Base-by-base conservation (phyloP, 2,888 invertebrate genomes). In the Epistrophella euchroma region DNA sequence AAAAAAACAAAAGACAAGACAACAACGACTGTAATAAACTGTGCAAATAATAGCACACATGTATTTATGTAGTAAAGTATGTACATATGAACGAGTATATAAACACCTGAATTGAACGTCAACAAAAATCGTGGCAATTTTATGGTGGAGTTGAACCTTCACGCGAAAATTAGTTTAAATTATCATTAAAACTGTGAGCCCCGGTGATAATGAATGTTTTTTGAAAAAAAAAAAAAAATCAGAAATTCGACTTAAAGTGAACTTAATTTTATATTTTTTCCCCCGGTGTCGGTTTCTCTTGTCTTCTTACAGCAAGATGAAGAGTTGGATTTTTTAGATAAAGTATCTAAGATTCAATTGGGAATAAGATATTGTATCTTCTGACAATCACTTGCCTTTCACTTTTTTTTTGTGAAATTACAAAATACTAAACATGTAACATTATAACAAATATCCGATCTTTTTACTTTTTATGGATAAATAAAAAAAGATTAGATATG, bases 1-100 rank as follows among this genome's bases (percentile, higher is more conserved):
- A 77, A 68, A 62, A 62, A 56, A 22, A 60, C 62, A 52, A 25
- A 43, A 10, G 1, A 28, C 32, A 35, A 66, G 47, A 32, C 32
- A 66, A 47, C 64, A 55, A 58, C 17, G 76, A 58, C 64, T 37
- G 72, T 76, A 82, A 82, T 77, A 82, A 70, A 78, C 64, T 78
- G 62, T 60, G 43, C 78, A 83, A 83, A 83, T 83, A 83, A 78
- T 70, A 62, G 73, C 60, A 55, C 35, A 52, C 37, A 75, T 35
- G 28, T n/a, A 6, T 3, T 11, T 10, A 19, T 13, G 19, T 17
- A 13, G 4, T 2, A 4, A 45, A 5, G 17, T 7, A n/a, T 17
- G 17, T 47, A 11, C 22, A 22, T 47, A 6, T 7, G 47, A 22
- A n/a, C 6, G 15, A 7, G 7, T 40, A 40, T 60, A 19, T 35